These are phyloP conservation scores for Phalanger gymnotis DNA, from an alignment of 2,797 vertebrate genomes.

Conservation along the genomic window DNA sequence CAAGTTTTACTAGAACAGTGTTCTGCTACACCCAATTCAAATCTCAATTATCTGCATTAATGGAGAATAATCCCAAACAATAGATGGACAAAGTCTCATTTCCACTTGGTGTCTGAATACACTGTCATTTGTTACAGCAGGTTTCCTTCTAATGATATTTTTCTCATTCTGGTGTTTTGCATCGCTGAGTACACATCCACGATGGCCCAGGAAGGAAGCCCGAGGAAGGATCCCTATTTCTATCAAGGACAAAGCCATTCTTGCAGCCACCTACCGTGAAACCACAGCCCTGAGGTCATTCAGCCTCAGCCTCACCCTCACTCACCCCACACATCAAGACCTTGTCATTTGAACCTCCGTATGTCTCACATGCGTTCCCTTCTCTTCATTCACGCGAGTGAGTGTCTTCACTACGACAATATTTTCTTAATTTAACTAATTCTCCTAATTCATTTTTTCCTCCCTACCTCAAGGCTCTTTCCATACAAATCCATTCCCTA, in stretches of 20 bases:
- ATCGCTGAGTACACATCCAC: conserved; percentile 18
- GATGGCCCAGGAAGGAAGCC: not conserved
- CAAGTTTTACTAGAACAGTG: not conserved
- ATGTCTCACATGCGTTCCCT: not conserved
- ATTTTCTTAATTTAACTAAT: not conserved
- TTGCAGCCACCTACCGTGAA: not conserved
- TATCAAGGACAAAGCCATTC: not conserved
- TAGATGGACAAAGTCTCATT: not conserved
- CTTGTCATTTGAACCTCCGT: not conserved
- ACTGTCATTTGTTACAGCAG: not conserved
- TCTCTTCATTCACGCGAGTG: not conserved
- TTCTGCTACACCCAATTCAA: not conserved
- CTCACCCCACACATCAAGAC: not conserved
- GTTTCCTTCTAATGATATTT: conserved; percentile 50
- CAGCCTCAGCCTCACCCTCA: not conserved
- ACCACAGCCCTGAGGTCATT: not conserved
- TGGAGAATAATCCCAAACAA: not conserved
- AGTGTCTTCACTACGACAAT: not conserved
- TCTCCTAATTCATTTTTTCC: not conserved
- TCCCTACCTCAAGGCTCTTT: not conserved
- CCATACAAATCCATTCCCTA: not conserved
- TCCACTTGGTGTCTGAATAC: not conserved
- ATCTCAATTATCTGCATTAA: not conserved
- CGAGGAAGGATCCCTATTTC: conserved; percentile 17
- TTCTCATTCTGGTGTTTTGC: conserved; percentile 29